Conservation (phyloP, 2,113 vertebrate genomes). For the Globicephala melas region DNA sequence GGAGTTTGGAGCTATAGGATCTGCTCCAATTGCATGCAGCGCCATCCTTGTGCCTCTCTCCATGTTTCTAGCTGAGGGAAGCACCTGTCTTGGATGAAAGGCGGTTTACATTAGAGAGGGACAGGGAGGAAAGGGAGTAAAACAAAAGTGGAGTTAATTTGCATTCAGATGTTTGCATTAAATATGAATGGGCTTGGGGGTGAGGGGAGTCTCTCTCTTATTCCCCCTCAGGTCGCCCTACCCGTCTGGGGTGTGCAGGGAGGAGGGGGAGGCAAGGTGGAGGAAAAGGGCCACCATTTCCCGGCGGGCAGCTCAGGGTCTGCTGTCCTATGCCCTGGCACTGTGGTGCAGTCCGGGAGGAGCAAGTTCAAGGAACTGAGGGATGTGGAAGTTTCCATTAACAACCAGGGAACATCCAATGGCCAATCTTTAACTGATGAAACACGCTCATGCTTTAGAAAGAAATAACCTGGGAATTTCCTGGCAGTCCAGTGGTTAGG, state of each 20-base stretch:
- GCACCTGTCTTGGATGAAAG: background rate
- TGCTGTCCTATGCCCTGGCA: background rate
- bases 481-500: background rate
- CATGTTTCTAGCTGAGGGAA: background rate
- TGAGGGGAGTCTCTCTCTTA: background rate
- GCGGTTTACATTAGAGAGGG: background rate
- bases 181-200: constrained; percentile 47
- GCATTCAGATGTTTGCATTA: constrained; percentile 65
- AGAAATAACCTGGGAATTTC: background rate
- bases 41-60: background rate
- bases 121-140: background rate
- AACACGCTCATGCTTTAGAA: background rate
- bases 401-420: background rate
- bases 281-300: background rate
- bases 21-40: background rate
- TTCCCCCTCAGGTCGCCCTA: background rate
- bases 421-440: background rate
- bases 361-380: background rate
- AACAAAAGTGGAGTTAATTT: constrained; percentile 55
- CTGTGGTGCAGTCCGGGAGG: background rate
- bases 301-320: background rate
- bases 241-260: background rate
- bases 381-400: background rate
- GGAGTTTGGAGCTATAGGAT: background rate
- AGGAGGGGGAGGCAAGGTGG: too few relatives aligned